Evolutionary conservation across 2,888 invertebrate genomes (phyloP).

Genomic region (Lasioglossum figueresi): DNA sequence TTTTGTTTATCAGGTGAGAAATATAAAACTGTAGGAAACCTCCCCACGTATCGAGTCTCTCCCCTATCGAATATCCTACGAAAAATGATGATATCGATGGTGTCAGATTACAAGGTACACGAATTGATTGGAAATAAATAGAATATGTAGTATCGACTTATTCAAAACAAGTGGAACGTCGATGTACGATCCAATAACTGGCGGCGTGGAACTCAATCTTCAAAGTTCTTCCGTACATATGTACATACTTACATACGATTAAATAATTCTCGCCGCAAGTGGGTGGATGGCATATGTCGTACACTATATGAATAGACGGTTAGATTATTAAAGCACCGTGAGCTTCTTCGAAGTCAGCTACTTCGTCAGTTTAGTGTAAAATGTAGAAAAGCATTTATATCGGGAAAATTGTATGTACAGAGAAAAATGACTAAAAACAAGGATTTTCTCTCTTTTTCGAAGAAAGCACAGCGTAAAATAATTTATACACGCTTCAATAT

Average conservation of each 20-base stretch:
- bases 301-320: neutral
- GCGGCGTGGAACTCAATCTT: neutral
- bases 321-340: neutral
- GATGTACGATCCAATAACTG: neutral
- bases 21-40: neutral
- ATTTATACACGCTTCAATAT: neutral
- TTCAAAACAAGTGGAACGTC: slow-evolving; percentile 17
- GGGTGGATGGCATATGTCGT: neutral
- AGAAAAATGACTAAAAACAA: too few relatives aligned
- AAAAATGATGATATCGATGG: neutral
- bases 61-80: neutral
- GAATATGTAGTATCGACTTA: neutral
- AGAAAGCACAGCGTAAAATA: neutral
- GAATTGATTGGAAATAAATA: neutral
- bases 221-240: slow-evolving; percentile 6
- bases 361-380: neutral
- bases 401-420: neutral
- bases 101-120: neutral
- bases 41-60: neutral
- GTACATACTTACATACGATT: neutral
- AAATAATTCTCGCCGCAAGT: neutral
- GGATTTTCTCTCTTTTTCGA: neutral
- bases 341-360: neutral
- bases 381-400: neutral
- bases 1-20: neutral